Conservation (phyloP, 2,113 vertebrate species). For the Gallinago undulata region DNA sequence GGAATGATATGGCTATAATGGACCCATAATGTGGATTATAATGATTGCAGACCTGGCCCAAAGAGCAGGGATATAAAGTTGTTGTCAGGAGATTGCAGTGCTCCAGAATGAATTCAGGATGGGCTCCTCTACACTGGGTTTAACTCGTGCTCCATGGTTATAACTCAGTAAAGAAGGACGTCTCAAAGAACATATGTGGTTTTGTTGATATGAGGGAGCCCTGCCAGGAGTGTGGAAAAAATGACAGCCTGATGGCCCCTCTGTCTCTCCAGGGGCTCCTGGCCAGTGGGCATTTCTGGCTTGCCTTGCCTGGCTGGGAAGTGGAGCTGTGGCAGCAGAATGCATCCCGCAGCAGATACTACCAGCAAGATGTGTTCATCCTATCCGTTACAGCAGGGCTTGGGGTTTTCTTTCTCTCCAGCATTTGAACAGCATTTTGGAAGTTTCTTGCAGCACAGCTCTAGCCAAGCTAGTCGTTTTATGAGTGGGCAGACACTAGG, state of each 20-base stretch:
- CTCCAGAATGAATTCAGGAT: not conserved
- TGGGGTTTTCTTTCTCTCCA: not conserved
- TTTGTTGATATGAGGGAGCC: not conserved
- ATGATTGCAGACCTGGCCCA: not conserved
- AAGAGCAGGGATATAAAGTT: not conserved
- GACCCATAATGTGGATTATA: not conserved
- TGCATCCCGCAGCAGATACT: not conserved
- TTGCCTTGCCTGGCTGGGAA: not conserved
- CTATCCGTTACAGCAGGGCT: fast-evolving
- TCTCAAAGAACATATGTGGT: not conserved
- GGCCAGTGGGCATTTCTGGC: not conserved
- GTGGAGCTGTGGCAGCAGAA: not conserved
- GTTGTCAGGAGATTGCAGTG: not conserved
- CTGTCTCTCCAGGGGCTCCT: not conserved
- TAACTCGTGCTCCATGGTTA: not conserved
- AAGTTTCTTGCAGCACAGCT: not conserved
- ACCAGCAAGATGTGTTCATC: fast-evolving
- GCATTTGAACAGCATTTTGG: not conserved
- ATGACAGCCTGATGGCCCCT: not conserved
- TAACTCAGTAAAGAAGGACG: not conserved
- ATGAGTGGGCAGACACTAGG: not conserved
- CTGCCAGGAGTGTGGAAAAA: not conserved
- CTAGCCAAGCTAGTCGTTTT: not conserved
- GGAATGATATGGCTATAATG: not conserved
- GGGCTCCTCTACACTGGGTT: not conserved